phyloP scores from a whole-genome alignment of 2,888 invertebrate species.

The Blomia tropicalis region DNA sequence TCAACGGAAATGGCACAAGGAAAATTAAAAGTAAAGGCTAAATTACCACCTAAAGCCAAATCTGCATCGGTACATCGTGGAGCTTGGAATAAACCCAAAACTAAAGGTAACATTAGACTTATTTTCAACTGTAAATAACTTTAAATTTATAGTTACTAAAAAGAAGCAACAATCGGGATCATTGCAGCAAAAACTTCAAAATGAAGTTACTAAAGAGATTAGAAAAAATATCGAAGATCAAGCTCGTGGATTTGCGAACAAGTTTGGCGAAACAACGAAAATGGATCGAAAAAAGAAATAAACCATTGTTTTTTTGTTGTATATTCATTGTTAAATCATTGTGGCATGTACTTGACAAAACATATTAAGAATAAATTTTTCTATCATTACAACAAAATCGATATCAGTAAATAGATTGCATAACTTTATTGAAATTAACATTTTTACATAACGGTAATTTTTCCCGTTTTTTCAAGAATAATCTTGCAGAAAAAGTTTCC shows the following conservation, averaged over 20 bases:
- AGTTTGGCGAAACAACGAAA: conserved; percentile 18
- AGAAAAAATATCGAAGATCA: conserved; percentile 21
- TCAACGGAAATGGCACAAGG: conserved; percentile 23
- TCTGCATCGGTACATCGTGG: conserved; percentile 20
- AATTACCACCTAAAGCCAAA: conserved; percentile 17
- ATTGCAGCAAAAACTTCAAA: conserved; percentile 12
- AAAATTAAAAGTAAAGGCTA: conserved; percentile 20
- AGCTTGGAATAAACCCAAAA: neutral
- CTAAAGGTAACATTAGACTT: neutral
- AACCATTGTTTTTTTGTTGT: neutral
- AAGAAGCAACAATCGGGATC: conserved; percentile 9
- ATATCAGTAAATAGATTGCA: too few relatives aligned
- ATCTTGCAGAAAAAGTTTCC: neutral
- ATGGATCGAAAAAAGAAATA: conserved; percentile 10
- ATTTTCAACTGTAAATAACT: too few relatives aligned
- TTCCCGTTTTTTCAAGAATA: neutral
- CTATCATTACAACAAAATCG: neutral
- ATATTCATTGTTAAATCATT: too few relatives aligned
- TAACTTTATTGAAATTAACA: too few relatives aligned
- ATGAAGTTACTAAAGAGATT: conserved; percentile 23
- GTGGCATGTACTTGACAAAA: neutral
- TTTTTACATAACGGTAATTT: too few relatives aligned
- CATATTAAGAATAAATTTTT: neutral
- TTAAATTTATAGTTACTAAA: conserved; percentile 19
- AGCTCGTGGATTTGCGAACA: conserved; percentile 17